Percentiles rank a stretch among this genome's conserved stretches.
These are phyloP conservation scores for Galerucella calmariensis DNA, from an alignment of 2,888 invertebrate genomes.

Conservation along the genomic window DNA sequence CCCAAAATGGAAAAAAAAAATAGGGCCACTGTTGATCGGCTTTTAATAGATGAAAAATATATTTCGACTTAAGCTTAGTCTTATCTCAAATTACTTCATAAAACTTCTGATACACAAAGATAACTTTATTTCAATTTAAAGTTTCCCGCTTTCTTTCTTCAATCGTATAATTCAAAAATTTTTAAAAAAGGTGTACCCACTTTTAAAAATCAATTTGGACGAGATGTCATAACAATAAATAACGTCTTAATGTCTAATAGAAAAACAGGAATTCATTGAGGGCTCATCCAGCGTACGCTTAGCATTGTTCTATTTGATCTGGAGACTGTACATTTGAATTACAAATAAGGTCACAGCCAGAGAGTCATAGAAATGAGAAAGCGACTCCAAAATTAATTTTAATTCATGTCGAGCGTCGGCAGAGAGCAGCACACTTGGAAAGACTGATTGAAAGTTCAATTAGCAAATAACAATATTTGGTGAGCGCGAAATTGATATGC, in stretches of 20 bases:
- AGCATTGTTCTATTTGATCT: conserved; percentile 45
- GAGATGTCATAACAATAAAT: background rate
- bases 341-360: conserved; percentile 57
- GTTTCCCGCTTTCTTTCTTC: no score
- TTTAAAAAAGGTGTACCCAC: background rate
- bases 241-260: conserved; percentile 5
- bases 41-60: no score
- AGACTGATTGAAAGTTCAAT: conserved; percentile 54
- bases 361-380: conserved; percentile 35
- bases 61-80: no score
- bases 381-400: conserved; percentile 59
- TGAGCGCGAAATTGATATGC: conserved; percentile 53
- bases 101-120: no score
- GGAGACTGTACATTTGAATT: conserved; percentile 58
- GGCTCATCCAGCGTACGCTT: conserved; percentile 19
- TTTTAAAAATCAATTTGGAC: background rate
- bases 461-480: conserved; percentile 60
- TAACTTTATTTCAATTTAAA: no score
- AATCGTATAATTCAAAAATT: background rate
- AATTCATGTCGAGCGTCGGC: conserved; percentile 53
- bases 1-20: no score
- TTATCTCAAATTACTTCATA: no score
- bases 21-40: no score
- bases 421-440: conserved; percentile 46
- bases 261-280: background rate